phyloP scores from a whole-genome alignment of 2,888 invertebrate genomes.

The Hypercompe scribonia region DNA sequence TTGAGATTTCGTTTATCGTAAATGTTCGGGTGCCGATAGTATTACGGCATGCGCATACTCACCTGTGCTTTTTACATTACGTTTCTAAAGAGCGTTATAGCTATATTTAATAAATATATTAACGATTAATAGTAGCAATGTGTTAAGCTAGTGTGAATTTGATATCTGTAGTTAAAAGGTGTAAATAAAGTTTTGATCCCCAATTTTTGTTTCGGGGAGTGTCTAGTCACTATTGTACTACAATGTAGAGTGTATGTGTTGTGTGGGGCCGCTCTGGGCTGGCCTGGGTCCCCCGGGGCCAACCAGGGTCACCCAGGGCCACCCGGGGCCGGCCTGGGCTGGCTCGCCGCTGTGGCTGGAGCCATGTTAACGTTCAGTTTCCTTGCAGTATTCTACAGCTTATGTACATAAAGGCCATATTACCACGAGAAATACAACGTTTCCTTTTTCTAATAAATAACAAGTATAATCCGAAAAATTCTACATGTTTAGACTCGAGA shows the following conservation, averaged over 20 bases:
- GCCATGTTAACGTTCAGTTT: slow-evolving; percentile 54
- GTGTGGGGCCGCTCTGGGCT: slow-evolving; percentile 36
- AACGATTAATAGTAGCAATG: slow-evolving; percentile 59
- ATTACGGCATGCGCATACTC: slow-evolving; percentile 51
- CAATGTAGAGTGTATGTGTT: slow-evolving; percentile 54
- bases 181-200: slow-evolving; percentile 74
- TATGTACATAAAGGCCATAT: slow-evolving; percentile 68
- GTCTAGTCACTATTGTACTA: slow-evolving; percentile 82
- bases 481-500: slow-evolving; percentile 37
- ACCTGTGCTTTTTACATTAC: slow-evolving; percentile 57
- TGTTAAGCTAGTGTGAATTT: slow-evolving; percentile 78
- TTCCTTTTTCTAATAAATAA: slow-evolving; percentile 38
- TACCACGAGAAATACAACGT: slow-evolving; percentile 35
- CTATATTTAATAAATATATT: slow-evolving; percentile 61
- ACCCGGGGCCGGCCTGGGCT: slow-evolving; percentile 17
- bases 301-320: not conserved
- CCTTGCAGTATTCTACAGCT: slow-evolving; percentile 72
- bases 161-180: slow-evolving; percentile 73
- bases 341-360: slow-evolving; percentile 57
- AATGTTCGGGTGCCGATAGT: slow-evolving; percentile 65
- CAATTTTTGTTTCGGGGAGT: slow-evolving; percentile 63
- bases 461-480: slow-evolving; percentile 25
- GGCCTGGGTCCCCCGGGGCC: slow-evolving; percentile 17
- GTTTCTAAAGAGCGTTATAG: slow-evolving; percentile 64
- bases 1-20: slow-evolving; percentile 68